These are phyloP conservation scores for Pseudococcus longispinus DNA, from an alignment of 2,888 invertebrate genomes.

Conservation along the genomic window DNA sequence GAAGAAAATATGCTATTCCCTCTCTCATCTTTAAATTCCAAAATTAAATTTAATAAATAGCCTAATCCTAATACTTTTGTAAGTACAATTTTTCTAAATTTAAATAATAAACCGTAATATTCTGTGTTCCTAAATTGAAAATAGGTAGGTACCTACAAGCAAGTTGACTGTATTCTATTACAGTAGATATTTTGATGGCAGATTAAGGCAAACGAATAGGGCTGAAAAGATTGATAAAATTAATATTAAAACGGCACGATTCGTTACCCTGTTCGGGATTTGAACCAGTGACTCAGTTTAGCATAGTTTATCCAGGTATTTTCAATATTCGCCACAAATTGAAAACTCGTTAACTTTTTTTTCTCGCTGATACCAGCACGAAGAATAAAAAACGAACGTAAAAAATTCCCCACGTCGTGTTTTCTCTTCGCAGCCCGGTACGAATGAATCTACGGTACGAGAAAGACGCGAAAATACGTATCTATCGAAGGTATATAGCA, in stretches of 20 bases:
- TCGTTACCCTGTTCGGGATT: neutral
- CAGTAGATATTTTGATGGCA: too few relatives aligned
- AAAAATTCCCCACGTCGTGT: neutral
- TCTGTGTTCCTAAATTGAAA: too few relatives aligned
- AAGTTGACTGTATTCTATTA: too few relatives aligned
- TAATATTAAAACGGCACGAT: neutral
- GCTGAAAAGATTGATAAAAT: neutral
- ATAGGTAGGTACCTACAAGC: too few relatives aligned
- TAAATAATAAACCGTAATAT: too few relatives aligned
- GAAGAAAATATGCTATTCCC: too few relatives aligned
- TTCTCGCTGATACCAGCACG: neutral
- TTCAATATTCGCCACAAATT: neutral
- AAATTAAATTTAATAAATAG: too few relatives aligned
- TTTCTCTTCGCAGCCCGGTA: neutral
- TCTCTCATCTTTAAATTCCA: too few relatives aligned
- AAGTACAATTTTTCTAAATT: too few relatives aligned
- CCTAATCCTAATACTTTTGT: too few relatives aligned
- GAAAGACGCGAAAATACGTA: neutral
- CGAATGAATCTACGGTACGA: neutral
- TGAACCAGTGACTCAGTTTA: neutral
- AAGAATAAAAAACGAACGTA: neutral
- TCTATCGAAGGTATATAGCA: too few relatives aligned
- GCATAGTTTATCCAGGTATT: neutral
- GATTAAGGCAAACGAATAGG: neutral
- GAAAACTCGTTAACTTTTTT: neutral